Evolutionary conservation across 1,140 invertebrate species (phyloP), one percentile per base, ranked within the genome.

Genomic region (Halictus rubicundus): DNA sequence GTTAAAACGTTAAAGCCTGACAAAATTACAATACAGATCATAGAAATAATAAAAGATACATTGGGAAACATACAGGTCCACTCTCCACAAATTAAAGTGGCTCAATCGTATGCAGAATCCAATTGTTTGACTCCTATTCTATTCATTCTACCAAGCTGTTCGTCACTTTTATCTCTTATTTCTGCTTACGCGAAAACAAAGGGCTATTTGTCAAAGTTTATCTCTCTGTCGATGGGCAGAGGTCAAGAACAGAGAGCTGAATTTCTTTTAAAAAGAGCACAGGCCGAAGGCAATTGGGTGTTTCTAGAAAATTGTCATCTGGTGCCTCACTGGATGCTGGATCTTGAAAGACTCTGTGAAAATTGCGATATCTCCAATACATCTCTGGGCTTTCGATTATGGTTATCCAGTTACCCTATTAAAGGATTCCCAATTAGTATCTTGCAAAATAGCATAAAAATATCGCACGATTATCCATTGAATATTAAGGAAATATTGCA

Each of bases 221-320:
- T 94, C 69, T 94, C 94, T 23, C 90, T 96, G 64, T 96, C 96
- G 8, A 89, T 96, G 32, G 95, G 95, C 49, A 94, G 96, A 90
- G 94, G 94, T 27, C 86, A 93, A 94, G 90, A 93, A 91, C 93
- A 82, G 89, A 93, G 94, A 63, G 95, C 95, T 21, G 89, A 95
- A 82, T 83, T 89, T 71, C 92, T 95, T 82, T 94, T 97, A 7
- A 90, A 94, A 76, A 92, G 93, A 57, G 95, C 94, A 21, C 93
- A 88, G 7, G 85, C 59, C 64, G 81, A 89, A 12, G 95, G 95
- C 3, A 86, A 91, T 63, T 97, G 96, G 96, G 93, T 97, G 7
- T 93, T 96, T 75, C 87, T 97, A 27, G 95, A 97, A 90, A 96
- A 97, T 90, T 96, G 96, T 90, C 96, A 97, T 87, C 89, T 96